These are phyloP conservation scores for Eulemur rufifrons DNA, from an alignment of 2,113 vertebrate genomes.

Conservation along the genomic window DNA sequence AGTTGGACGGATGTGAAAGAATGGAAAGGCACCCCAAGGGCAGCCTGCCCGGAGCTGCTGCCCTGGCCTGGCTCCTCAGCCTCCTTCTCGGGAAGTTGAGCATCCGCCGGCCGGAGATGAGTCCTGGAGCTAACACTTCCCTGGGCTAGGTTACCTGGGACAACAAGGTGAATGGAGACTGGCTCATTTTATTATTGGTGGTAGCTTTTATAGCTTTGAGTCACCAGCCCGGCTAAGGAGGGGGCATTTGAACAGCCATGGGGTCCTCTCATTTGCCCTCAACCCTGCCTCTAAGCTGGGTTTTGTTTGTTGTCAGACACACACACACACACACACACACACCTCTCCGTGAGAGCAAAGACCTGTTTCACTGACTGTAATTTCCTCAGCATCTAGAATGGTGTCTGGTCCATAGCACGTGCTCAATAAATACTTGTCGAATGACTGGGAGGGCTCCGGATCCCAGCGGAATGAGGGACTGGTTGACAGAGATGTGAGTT, in stretches of 20 bases:
- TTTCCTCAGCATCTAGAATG: not conserved
- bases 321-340: not conserved
- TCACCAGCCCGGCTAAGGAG: not conserved
- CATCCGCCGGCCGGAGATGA: not conserved
- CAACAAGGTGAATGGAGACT: too few relatives aligned
- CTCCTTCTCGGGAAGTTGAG: not conserved
- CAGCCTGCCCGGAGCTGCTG: not conserved
- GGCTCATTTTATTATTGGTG: too few relatives aligned
- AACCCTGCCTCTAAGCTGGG: not conserved
- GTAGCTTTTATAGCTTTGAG: not conserved
- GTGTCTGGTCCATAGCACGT: too few relatives aligned
- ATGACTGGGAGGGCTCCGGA: not conserved
- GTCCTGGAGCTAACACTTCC: not conserved
- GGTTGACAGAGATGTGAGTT: rapidly evolving
- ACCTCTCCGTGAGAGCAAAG: not conserved
- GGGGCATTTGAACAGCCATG: not conserved
- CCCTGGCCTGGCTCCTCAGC: not conserved
- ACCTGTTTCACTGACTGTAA: too few relatives aligned
- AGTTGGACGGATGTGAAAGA: not conserved
- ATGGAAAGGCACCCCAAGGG: not conserved
- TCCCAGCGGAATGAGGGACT: not conserved
- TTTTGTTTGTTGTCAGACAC: not conserved
- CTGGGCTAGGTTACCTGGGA: not conserved
- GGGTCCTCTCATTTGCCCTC: not conserved
- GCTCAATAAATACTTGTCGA: not conserved